Evolutionary conservation across 2,797 vertebrate genomes (phyloP).

Genomic region (Squalus acanthias): DNA sequence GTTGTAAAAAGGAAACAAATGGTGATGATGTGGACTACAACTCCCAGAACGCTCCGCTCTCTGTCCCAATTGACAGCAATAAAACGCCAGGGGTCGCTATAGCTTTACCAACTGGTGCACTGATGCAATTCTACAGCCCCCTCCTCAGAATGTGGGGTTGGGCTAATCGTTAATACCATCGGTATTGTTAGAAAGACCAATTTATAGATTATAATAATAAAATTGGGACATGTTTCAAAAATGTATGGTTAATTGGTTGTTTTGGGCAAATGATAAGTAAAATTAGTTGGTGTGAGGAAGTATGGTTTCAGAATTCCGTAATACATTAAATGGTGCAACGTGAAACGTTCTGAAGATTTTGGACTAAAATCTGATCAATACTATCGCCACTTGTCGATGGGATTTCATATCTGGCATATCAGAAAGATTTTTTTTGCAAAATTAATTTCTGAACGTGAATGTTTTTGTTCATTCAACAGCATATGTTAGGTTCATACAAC

Average conservation of each 20-base stretch:
- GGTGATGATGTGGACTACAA: not conserved
- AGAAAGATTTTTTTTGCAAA: not conserved
- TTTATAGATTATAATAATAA: not conserved
- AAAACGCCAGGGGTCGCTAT: conserved; percentile 55
- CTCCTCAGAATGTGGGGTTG: not conserved
- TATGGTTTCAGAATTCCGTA: not conserved
- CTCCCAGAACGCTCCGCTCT: not conserved
- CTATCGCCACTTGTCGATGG: no score
- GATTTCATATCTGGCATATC: not conserved
- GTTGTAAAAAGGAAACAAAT: not conserved
- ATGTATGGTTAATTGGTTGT: not conserved
- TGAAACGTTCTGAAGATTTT: not conserved
- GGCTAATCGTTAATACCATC: not conserved
- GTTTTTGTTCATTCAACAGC: not conserved
- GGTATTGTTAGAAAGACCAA: not conserved
- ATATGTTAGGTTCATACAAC: not conserved
- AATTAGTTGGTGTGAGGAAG: not conserved
- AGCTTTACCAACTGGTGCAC: conserved; percentile 47
- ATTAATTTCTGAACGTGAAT: not conserved
- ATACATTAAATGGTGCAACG: not conserved
- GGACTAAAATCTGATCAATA: not conserved
- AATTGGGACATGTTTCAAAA: not conserved
- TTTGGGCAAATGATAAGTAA: not conserved
- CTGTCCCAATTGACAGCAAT: not conserved
- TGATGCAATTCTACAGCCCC: no score